Conservation (phyloP, 2,113 vertebrate genomes). For the Helogale parvula region DNA sequence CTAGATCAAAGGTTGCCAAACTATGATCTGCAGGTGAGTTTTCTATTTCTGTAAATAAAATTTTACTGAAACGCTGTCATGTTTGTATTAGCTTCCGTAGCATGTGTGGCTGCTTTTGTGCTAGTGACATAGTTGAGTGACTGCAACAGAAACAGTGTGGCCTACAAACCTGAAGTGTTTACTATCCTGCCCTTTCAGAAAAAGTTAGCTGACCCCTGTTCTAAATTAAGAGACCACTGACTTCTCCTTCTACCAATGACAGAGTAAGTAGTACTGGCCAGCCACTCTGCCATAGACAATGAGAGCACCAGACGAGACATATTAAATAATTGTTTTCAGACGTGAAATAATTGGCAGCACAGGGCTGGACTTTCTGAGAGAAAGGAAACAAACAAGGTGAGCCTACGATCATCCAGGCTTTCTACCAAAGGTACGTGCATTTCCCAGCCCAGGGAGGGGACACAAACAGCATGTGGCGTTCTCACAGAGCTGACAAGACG, state of each 20-base stretch:
- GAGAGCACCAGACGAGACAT: neutral
- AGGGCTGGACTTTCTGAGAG: neutral
- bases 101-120: neutral
- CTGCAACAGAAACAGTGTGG: neutral
- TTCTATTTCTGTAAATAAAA: neutral
- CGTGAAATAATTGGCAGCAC: neutral
- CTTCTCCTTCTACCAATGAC: neutral
- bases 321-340: neutral
- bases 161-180: neutral
- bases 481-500: neutral
- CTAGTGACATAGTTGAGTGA: neutral
- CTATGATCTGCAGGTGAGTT: neutral
- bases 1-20: neutral
- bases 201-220: neutral
- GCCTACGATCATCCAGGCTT: neutral
- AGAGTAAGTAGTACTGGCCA: neutral
- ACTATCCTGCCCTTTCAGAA: neutral
- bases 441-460: neutral
- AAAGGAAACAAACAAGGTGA: neutral
- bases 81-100: neutral
- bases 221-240: neutral
- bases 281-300: neutral
- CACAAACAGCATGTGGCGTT: neutral
- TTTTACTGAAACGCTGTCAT: neutral
- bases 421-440: neutral